These are phyloP conservation scores for Ceriagrion tenellum DNA, from an alignment of 2,888 invertebrate species.

Conservation along the genomic window DNA sequence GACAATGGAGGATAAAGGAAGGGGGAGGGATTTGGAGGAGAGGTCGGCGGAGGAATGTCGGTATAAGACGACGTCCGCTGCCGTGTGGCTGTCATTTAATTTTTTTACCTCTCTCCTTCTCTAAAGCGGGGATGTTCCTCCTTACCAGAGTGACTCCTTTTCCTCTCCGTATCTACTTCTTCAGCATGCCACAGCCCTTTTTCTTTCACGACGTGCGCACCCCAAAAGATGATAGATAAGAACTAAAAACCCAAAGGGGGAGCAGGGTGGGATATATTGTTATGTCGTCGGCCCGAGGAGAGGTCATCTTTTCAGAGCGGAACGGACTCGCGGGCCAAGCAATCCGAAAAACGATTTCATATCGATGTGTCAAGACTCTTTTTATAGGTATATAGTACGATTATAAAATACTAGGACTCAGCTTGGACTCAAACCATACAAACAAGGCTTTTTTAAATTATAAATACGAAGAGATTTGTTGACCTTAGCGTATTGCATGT, in stretches of 20 bases:
- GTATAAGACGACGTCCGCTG: background rate
- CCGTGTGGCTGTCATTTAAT: background rate
- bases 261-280: background rate
- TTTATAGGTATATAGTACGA: too few species aligned
- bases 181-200: background rate
- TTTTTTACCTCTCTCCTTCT: background rate
- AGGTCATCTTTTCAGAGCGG: background rate
- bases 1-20: slow-evolving; percentile 19
- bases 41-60: background rate
- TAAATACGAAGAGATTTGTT: too few species aligned
- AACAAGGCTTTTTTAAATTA: too few species aligned
- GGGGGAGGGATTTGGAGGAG: background rate
- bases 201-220: too few species aligned
- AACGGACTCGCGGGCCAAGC: background rate
- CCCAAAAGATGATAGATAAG: background rate
- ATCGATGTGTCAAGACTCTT: background rate
- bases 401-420: too few species aligned
- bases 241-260: background rate
- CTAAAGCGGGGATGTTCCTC: background rate
- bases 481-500: too few species aligned
- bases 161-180: too few species aligned
- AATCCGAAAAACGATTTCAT: background rate
- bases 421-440: too few species aligned
- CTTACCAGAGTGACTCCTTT: too few species aligned
- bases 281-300: background rate